Percentiles rank a stretch among this genome's conserved stretches.
phyloP scores from a whole-genome alignment of 2,888 invertebrate species.

The Shargacucullia verbasci region DNA sequence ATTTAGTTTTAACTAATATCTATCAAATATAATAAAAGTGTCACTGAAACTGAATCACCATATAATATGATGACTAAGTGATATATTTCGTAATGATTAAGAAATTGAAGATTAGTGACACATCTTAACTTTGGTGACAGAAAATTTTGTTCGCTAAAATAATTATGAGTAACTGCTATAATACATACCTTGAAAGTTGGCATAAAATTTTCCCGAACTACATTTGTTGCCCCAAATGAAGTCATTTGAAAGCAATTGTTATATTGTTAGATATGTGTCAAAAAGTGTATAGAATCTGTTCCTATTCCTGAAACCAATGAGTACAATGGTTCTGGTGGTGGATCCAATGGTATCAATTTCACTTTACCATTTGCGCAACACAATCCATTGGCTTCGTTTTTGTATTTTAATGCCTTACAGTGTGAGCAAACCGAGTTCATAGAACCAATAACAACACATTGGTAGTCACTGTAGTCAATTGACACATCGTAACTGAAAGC shows the following conservation, averaged over 20 bases:
- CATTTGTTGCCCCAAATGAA: slow-evolving; percentile 60
- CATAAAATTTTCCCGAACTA: slow-evolving; percentile 50
- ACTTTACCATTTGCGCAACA: slow-evolving; percentile 47
- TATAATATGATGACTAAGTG: too few species aligned
- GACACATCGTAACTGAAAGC: slow-evolving; percentile 6
- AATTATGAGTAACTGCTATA: too few species aligned
- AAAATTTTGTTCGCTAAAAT: too few species aligned
- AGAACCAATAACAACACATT: slow-evolving; percentile 4
- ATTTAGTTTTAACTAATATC: too few species aligned
- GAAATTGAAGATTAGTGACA: too few species aligned
- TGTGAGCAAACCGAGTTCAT: slow-evolving; percentile 8
- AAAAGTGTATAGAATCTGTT: slow-evolving; percentile 57
- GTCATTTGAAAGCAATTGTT: slow-evolving; percentile 65
- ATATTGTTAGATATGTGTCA: slow-evolving; percentile 59
- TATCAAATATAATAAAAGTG: too few species aligned
- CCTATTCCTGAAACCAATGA: slow-evolving; percentile 56
- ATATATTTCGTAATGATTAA: too few species aligned
- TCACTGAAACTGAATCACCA: too few species aligned
- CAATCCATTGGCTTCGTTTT: slow-evolving; percentile 39
- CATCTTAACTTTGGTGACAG: too few species aligned
- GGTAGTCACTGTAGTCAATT: slow-evolving; percentile 41
- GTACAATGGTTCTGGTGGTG: slow-evolving; percentile 34
- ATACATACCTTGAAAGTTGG: slow-evolving; percentile 58
- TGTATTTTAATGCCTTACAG: slow-evolving; percentile 41
- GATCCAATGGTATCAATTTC: slow-evolving; percentile 55